Conservation (phyloP, 2,888 invertebrate genomes). For the Drosophila nr. perissopoda region DNA sequence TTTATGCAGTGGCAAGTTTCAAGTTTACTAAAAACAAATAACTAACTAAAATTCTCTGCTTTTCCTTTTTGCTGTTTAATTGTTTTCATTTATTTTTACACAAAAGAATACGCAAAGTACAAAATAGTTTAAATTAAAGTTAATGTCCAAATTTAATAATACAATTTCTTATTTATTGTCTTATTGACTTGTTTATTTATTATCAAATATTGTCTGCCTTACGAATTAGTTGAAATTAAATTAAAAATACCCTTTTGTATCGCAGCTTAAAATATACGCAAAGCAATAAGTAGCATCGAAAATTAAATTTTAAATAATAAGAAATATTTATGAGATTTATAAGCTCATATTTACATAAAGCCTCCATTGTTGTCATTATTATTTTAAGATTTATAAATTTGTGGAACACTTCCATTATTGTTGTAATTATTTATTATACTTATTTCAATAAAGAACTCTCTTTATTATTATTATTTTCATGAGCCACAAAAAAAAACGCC, state of each 20-base stretch:
- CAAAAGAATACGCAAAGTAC: neutral
- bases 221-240: neutral
- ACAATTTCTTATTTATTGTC: neutral
- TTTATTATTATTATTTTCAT: constrained; percentile 26
- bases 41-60: neutral
- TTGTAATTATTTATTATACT: neutral
- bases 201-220: accelerated
- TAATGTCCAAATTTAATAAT: neutral
- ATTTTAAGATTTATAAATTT: neutral
- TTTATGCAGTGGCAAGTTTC: constrained; percentile 19
- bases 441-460: neutral
- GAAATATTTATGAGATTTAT: neutral
- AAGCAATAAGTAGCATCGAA: neutral
- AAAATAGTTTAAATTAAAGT: neutral
- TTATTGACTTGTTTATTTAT: neutral
- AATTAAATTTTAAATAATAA: neutral
- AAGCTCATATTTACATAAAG: neutral
- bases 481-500: constrained; percentile 30
- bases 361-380: constrained; percentile 2
- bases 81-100: neutral
- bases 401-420: neutral
- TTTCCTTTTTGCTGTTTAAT: neutral
- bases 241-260: neutral
- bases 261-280: too few species aligned
- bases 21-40: constrained; percentile 3